Conservation (phyloP, 2,888 invertebrate species). For the Salpingus planirostris region DNA sequence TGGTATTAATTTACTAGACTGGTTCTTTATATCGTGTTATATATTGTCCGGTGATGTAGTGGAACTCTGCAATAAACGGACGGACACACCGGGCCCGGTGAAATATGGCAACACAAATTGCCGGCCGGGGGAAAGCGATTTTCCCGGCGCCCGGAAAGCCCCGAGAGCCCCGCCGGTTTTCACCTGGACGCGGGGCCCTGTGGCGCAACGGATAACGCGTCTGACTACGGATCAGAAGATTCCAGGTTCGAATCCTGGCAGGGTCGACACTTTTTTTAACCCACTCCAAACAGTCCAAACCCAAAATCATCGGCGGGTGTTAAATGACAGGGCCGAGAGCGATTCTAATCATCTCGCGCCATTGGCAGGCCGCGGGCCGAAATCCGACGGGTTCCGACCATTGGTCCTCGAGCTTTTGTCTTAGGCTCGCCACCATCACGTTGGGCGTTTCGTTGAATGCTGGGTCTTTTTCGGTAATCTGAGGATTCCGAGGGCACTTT, state of each 20-base stretch:
- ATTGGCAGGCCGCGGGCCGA: slow-evolving; percentile 34
- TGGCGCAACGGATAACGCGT: slow-evolving; percentile 52
- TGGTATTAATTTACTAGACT: slow-evolving; percentile 43
- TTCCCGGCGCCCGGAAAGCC: too few species aligned
- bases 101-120: too few species aligned
- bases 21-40: slow-evolving; percentile 39
- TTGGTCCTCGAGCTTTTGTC: slow-evolving; percentile 34
- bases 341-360: slow-evolving; percentile 22
- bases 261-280: slow-evolving; percentile 35
- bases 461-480: too few species aligned
- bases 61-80: slow-evolving; percentile 31
- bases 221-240: slow-evolving; percentile 50
- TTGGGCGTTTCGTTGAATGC: slow-evolving; percentile 27
- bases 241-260: slow-evolving; percentile 50
- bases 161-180: not conserved
- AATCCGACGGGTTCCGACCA: slow-evolving; percentile 21
- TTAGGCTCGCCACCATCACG: slow-evolving; percentile 34
- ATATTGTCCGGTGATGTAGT: slow-evolving; percentile 37
- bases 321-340: slow-evolving; percentile 4
- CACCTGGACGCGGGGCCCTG: slow-evolving; percentile 36
- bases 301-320: slow-evolving; percentile 1
- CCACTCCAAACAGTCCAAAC: not conserved
- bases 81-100: slow-evolving; percentile 18
- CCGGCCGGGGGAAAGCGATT: too few species aligned
- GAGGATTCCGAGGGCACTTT: too few species aligned